Evolutionary conservation across 2,888 invertebrate genomes (phyloP).

Genomic region (Hypsopygia costalis): DNA sequence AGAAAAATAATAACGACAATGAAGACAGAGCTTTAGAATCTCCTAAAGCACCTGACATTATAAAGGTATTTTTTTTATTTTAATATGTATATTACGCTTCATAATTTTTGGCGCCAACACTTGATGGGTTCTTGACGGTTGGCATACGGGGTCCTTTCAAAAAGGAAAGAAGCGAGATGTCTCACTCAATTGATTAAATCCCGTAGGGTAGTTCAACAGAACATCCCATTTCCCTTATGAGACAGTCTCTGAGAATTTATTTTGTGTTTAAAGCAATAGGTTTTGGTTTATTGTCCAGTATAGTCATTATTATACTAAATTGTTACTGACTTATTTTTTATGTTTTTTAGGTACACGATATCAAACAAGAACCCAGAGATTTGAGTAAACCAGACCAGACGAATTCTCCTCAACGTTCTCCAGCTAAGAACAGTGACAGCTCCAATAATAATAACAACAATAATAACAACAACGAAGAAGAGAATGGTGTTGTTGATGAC

Average conservation of each 20-base stretch:
- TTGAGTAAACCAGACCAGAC: constrained; percentile 59
- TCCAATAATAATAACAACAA: constrained; percentile 72
- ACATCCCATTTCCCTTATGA: too few relatives aligned
- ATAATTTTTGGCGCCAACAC: too few relatives aligned
- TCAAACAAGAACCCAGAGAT: constrained; percentile 78
- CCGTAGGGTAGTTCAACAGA: too few relatives aligned
- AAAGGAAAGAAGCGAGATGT: too few relatives aligned
- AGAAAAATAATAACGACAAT: constrained; percentile 72
- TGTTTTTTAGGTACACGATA: constrained; percentile 69
- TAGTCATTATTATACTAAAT: too few relatives aligned
- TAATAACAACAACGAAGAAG: constrained; percentile 69
- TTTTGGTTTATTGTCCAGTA: too few relatives aligned
- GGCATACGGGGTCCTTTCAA: too few relatives aligned
- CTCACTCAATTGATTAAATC: too few relatives aligned
- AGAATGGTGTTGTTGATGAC: constrained; percentile 70
- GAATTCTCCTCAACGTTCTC: constrained; percentile 72
- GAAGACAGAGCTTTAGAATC: constrained; percentile 74
- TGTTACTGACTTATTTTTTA: constrained; percentile 15
- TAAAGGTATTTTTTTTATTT: constrained; percentile 60
- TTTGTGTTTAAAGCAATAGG: too few relatives aligned
- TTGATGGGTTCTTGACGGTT: too few relatives aligned
- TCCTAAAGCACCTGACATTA: constrained; percentile 75
- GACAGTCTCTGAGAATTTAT: too few relatives aligned
- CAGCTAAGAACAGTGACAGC: constrained; percentile 78
- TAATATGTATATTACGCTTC: too few relatives aligned